phyloP scores from a whole-genome alignment of 2,888 invertebrate species.

The Gisinianus flammeolus region DNA sequence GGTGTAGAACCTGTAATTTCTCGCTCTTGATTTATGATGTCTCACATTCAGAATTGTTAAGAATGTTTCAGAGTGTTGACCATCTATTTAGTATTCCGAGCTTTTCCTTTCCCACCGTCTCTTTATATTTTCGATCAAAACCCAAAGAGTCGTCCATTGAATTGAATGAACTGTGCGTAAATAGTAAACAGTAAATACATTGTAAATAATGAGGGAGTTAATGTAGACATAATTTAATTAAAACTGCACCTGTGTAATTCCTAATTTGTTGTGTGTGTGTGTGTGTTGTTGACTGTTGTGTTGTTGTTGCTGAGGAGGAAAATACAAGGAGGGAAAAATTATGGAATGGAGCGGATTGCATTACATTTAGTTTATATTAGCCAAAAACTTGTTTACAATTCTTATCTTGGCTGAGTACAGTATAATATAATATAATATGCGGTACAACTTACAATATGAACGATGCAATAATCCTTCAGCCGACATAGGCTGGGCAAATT shows the following conservation, averaged over 20 bases:
- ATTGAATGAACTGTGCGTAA: too few relatives aligned
- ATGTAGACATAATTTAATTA: background rate
- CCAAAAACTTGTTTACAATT: background rate
- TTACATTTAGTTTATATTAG: background rate
- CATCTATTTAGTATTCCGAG: background rate
- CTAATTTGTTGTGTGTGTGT: too few relatives aligned
- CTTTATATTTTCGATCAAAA: too few relatives aligned
- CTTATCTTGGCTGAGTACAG: background rate
- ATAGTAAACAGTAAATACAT: too few relatives aligned
- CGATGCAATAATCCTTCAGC: too few relatives aligned
- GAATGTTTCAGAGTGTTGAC: background rate
- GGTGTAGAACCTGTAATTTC: background rate
- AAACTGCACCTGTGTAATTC: background rate
- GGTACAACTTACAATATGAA: too few relatives aligned
- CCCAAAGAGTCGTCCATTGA: too few relatives aligned
- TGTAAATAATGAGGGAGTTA: background rate
- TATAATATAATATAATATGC: too few relatives aligned
- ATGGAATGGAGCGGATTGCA: background rate
- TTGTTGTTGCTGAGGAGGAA: background rate
- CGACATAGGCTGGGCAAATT: background rate
- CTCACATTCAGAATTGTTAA: too few relatives aligned
- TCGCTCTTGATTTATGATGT: background rate
- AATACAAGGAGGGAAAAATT: background rate
- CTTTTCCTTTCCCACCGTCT: background rate
- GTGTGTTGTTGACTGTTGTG: too few relatives aligned